Base-by-base conservation (phyloP, 2,888 invertebrate species). In the Drosophila histrio region DNA sequence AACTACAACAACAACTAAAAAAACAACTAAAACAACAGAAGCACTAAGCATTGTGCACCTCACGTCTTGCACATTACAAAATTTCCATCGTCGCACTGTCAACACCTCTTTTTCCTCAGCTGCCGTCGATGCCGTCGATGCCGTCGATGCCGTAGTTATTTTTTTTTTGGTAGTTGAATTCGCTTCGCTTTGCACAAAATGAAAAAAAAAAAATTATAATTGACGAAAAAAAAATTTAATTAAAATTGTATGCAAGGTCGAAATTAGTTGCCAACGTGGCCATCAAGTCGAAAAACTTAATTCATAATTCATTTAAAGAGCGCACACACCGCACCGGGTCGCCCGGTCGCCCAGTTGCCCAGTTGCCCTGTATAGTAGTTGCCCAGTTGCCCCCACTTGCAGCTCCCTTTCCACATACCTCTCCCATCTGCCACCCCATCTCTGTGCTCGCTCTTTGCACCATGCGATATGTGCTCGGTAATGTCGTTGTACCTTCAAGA, bases 241-340 rank as follows among this genome's bases (percentile, higher is more conserved):
- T 89, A 84, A 89, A 84, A 89, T 81, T 81, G 77, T 80, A 72
- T 65, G 83, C 86, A 89, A 87, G 89, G 88, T 89, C 81, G 60
- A 74, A 79, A 85, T 87, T 85, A 80, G 83, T 79, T 82, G 85
- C 61, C 85, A 81, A 62, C 82, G 72, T 86, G 88, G 72, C 84
- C 88, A 68, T 86, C 86, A 84, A 79, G 88, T 67, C 70, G 58
- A 77, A 74, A 86, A 72, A 84, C 77, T 79, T 84, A 84, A 87
- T 82, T 79, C 78, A 87, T 87, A 87, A 80, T 88, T 87, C 76
- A 77, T 82, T 87, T 78, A 76, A 62, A 84, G 77, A 76, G 77
- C 84, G 58, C 75, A 26, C 75, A 26, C 61, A 47, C 36, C 11
- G 17, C 34, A 30, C 21, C 54, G 17, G 49, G 38, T 32, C 34